A percentile compares a stretch with the other conserved stretches of the same genome.
These are phyloP conservation scores for Glossophaga mutica DNA, from an alignment of 2,797 vertebrate genomes.

Conservation along the genomic window DNA sequence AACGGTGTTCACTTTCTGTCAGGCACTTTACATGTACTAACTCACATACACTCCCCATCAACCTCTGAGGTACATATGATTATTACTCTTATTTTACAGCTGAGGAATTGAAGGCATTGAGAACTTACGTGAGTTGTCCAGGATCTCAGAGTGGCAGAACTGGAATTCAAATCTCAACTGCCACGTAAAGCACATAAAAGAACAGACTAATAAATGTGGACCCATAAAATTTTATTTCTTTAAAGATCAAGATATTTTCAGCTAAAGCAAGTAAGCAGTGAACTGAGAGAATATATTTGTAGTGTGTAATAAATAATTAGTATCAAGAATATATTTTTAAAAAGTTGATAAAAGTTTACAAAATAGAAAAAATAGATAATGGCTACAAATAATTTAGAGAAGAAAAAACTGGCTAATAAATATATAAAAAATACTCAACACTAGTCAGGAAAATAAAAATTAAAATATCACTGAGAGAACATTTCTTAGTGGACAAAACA, in stretches of 20 bases:
- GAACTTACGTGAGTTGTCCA: background rate
- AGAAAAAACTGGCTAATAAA: constrained; percentile 12
- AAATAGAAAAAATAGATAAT: constrained; percentile 20
- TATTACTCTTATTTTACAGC: background rate
- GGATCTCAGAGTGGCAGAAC: background rate
- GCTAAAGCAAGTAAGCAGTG: background rate
- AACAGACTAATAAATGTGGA: background rate
- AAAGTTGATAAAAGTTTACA: background rate
- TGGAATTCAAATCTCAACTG: background rate
- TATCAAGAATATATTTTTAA: background rate
- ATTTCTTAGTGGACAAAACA: background rate
- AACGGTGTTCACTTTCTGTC: background rate
- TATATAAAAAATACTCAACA: background rate
- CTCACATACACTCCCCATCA: background rate
- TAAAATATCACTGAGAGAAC: background rate
- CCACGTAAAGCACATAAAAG: background rate
- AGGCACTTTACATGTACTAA: background rate
- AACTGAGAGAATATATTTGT: constrained; percentile 4
- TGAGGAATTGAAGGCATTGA: background rate
- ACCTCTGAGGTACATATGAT: background rate
- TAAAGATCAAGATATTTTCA: constrained; percentile 10
- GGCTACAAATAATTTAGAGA: constrained; percentile 2
- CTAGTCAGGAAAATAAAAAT: constrained; percentile 18
- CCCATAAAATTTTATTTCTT: background rate
- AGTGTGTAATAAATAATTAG: background rate